A percentile compares a stretch with the other conserved stretches of the same genome.
Conservation (phyloP, 2,888 invertebrate species). For the Campaea margaritaria region DNA sequence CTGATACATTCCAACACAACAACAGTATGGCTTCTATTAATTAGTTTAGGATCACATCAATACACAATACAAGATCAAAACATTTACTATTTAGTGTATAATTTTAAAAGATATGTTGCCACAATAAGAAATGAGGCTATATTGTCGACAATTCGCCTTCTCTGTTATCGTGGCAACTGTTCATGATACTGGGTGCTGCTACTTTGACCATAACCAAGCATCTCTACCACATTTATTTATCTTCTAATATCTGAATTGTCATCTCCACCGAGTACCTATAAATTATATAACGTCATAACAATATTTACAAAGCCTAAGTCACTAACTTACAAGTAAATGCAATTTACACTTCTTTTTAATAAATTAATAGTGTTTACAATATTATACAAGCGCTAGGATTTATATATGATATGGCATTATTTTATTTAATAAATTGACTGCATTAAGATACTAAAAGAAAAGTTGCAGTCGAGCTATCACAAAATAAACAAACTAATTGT, state of each 20-base stretch:
- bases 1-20: conserved; percentile 38
- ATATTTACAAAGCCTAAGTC: conserved; percentile 84
- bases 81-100: conserved; percentile 75
- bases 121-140: conserved; percentile 1
- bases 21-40: conserved; percentile 45
- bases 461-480: conserved; percentile 35
- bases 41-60: conserved; percentile 67
- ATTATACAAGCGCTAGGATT: conserved; percentile 83
- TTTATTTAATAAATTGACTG: conserved; percentile 73
- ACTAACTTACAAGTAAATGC: conserved; percentile 83
- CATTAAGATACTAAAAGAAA: conserved; percentile 46
- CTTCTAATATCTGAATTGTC: conserved; percentile 71
- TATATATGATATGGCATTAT: conserved; percentile 80
- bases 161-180: conserved; percentile 17
- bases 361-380: conserved; percentile 84
- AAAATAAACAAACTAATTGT: conserved; percentile 15
- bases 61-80: conserved; percentile 79
- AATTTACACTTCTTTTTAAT: conserved; percentile 80
- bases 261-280: conserved; percentile 79
- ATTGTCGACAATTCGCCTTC: not conserved
- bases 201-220: conserved; percentile 64
- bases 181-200: conserved; percentile 72
- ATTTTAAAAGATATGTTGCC: conserved; percentile 64
- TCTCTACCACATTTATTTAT: conserved; percentile 75
- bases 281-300: conserved; percentile 85